Conservation (phyloP, 2,888 invertebrate genomes). For the Leuctra nigra region DNA sequence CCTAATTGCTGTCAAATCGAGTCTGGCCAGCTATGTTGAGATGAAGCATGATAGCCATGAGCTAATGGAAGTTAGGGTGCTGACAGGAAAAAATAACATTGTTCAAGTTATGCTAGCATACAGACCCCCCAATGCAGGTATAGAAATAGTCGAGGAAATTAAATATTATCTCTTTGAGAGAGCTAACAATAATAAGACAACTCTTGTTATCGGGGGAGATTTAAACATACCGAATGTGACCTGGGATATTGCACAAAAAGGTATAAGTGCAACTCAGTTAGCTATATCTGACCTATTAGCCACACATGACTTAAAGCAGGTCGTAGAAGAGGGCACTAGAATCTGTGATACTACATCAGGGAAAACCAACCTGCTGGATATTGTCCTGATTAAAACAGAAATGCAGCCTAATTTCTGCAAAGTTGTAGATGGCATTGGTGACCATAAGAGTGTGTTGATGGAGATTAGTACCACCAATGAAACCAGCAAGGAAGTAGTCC, state of each 20-base stretch:
- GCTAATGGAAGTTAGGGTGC: constrained; percentile 1
- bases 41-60: neutral
- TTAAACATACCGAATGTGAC: neutral
- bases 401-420: neutral
- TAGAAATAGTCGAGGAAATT: constrained; percentile 1
- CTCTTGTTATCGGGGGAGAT: neutral
- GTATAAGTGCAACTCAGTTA: neutral
- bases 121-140: neutral
- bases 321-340: neutral
- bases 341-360: neutral
- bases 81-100: neutral
- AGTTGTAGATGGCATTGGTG: constrained; percentile 8
- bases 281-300: neutral
- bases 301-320: neutral
- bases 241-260: neutral
- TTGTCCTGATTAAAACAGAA: neutral
- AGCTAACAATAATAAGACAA: neutral
- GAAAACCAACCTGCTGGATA: neutral
- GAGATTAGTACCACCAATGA: neutral
- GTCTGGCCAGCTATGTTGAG: neutral
- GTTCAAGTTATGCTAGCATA: neutral
- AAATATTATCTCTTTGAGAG: neutral
- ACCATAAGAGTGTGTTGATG: neutral
- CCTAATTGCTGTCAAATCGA: neutral
- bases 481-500: neutral